Conservation (phyloP, 2,113 vertebrate species). For the Stictonetta naevosa region DNA sequence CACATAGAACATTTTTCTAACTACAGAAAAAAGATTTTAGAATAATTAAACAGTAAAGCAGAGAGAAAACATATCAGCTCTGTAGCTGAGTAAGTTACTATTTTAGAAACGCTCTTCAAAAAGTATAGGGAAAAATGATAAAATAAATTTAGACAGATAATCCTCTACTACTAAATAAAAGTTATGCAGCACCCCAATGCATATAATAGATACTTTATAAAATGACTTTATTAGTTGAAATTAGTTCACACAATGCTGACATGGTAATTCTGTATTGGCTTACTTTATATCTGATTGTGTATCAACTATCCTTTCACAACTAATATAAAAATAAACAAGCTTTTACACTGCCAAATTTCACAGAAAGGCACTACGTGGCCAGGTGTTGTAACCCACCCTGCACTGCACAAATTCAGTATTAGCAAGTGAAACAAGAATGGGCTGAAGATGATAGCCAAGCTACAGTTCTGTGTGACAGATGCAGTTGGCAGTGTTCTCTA, state of each 20-base stretch:
- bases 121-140: neutral
- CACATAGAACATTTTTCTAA: neutral
- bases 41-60: neutral
- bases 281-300: neutral
- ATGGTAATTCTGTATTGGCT: neutral
- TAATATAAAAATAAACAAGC: neutral
- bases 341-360: neutral
- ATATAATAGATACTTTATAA: neutral
- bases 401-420: neutral
- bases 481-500: neutral
- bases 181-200: neutral
- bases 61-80: neutral
- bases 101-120: neutral
- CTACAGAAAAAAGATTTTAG: neutral
- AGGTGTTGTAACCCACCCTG: neutral
- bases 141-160: neutral
- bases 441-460: neutral
- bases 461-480: neutral
- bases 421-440: neutral
- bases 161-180: neutral
- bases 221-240: neutral
- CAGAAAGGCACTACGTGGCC: neutral
- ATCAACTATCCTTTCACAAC: neutral
- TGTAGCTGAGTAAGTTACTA: neutral
- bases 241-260: neutral